Evolutionary conservation across 2,113 vertebrate genomes (phyloP).

Genomic region (Corynorhinus townsendii): DNA sequence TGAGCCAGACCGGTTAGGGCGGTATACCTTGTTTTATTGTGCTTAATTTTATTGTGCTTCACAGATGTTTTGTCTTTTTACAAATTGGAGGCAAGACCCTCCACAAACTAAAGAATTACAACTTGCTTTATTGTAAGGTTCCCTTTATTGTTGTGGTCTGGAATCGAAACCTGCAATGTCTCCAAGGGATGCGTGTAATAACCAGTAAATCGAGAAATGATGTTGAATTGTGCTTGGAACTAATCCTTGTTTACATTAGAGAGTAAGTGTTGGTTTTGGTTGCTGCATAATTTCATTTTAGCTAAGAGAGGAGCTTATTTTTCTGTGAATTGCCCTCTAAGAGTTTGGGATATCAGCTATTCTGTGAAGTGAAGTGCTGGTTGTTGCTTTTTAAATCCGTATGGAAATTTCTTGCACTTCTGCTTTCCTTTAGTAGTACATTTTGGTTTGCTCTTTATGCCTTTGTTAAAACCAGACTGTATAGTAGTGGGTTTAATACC

Average conservation of each 20-base stretch:
- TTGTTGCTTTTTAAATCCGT: background rate
- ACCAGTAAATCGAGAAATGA: background rate
- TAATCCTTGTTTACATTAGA: background rate
- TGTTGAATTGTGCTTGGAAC: constrained; percentile 13
- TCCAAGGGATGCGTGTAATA: background rate
- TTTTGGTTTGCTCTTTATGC: background rate
- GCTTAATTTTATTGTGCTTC: background rate
- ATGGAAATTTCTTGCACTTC: background rate
- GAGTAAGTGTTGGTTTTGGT: background rate
- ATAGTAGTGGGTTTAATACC: background rate
- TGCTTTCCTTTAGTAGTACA: background rate
- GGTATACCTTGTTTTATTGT: background rate
- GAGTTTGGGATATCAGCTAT: background rate
- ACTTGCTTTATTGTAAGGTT: background rate
- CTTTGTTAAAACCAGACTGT: constrained; percentile 6
- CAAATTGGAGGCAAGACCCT: background rate
- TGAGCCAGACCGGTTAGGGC: no score
- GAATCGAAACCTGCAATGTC: background rate
- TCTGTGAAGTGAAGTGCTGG: background rate
- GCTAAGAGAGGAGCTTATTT: background rate
- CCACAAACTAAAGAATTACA: background rate
- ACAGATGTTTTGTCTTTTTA: background rate
- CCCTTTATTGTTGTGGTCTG: background rate
- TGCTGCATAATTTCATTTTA: background rate
- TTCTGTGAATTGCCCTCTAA: background rate